Evolutionary conservation across 2,888 invertebrate genomes (phyloP).

Genomic region (Dastarcus helophoroides): DNA sequence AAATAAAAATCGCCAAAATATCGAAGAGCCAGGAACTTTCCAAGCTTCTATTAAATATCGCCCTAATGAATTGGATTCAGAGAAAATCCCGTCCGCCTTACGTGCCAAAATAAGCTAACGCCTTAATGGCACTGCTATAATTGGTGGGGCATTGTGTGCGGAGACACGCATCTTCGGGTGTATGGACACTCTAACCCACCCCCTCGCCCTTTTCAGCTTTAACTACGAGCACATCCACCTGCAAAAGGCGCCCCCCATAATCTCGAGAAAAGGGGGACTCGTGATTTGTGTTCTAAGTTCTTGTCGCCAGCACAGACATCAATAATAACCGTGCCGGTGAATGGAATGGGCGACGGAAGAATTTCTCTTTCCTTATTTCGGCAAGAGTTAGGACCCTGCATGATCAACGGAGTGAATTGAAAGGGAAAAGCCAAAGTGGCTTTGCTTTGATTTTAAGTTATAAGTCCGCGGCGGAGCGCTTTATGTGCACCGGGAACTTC

Average conservation of each 20-base stretch:
- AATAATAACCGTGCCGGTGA: conserved; percentile 20
- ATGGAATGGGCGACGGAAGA: conserved; percentile 17
- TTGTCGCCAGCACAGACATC: conserved; percentile 20
- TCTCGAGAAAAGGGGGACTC: conserved; percentile 15
- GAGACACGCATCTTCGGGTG: conserved; percentile 19
- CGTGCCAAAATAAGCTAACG: conserved; percentile 20
- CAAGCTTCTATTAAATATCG: no score
- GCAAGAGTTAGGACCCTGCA: conserved; percentile 7
- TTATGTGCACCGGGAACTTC: no score
- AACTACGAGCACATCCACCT: background rate
- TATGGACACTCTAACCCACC: conserved; percentile 24
- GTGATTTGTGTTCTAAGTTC: conserved; percentile 26
- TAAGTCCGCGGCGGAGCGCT: no score
- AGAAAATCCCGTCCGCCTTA: conserved; percentile 13
- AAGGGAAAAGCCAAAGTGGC: conserved; percentile 30
- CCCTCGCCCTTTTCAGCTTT: conserved; percentile 1
- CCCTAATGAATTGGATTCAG: conserved; percentile 24
- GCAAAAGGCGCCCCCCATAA: conserved; percentile 3
- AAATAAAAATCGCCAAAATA: no score
- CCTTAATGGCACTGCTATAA: conserved; percentile 17
- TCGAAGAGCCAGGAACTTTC: no score
- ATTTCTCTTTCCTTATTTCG: background rate
- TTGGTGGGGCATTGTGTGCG: conserved; percentile 23
- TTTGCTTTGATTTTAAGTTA: conserved; percentile 29
- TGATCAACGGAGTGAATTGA: conserved; percentile 27